Percentiles rank a stretch among this genome's conserved stretches.
phyloP scores from a whole-genome alignment of 1,140 invertebrate genomes.

The Acromyrmex heyeri region DNA sequence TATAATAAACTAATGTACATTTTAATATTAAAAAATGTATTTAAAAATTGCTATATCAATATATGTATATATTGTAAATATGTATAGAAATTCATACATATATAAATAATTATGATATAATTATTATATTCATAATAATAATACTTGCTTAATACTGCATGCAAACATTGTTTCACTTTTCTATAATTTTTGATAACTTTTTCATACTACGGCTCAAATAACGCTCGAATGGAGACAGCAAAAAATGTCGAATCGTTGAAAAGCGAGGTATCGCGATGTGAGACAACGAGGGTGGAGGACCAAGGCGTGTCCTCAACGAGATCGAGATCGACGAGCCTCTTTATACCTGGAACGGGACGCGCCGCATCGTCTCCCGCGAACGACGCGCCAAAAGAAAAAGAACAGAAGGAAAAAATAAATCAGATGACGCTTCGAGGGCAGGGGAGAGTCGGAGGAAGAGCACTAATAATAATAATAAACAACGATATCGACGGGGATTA shows the following conservation, averaged over 20 bases:
- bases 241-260: constrained; percentile 52
- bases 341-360: constrained; percentile 44
- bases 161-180: neutral
- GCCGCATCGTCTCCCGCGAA: constrained; percentile 47
- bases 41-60: too few relatives aligned
- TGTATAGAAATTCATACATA: too few relatives aligned
- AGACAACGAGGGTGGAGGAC: constrained; percentile 14
- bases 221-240: constrained; percentile 40
- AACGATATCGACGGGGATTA: constrained; percentile 66
- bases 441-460: neutral
- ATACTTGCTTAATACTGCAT: too few relatives aligned
- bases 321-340: constrained; percentile 62
- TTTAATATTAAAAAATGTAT: neutral
- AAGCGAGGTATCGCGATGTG: constrained; percentile 9
- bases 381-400: constrained; percentile 17
- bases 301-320: constrained; percentile 58
- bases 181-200: too few relatives aligned
- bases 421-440: neutral
- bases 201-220: constrained; percentile 6
- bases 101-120: too few relatives aligned
- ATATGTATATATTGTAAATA: too few relatives aligned
- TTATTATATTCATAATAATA: too few relatives aligned
- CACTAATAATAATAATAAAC: constrained; percentile 65
- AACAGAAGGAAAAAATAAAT: constrained; percentile 23
- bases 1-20: too few relatives aligned